phyloP scores from a whole-genome alignment of 1,140 invertebrate genomes.

The Drosophila bifasciata region DNA sequence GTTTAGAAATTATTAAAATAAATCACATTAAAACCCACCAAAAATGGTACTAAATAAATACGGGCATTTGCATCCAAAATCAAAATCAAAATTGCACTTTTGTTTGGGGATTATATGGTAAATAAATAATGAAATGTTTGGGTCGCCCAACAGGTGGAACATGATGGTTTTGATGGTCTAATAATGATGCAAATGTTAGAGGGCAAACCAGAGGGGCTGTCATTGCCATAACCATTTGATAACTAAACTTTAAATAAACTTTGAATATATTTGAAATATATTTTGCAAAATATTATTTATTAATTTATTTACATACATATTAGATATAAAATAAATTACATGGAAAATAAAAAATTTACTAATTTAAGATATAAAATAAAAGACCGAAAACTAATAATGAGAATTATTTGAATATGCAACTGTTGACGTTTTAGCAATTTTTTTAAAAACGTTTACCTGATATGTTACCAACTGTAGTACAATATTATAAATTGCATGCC shows the following conservation, averaged over 20 bases:
- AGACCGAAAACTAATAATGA: too few relatives aligned
- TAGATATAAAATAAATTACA: too few relatives aligned
- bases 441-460: too few relatives aligned
- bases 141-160: slow-evolving; percentile 30
- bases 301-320: too few relatives aligned
- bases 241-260: too few relatives aligned
- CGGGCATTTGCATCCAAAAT: slow-evolving; percentile 17
- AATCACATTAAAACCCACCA: slow-evolving; percentile 15
- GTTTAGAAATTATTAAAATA: slow-evolving; percentile 35
- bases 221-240: too few relatives aligned
- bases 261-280: too few relatives aligned
- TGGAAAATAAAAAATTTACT: too few relatives aligned
- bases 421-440: too few relatives aligned
- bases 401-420: too few relatives aligned
- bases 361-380: too few relatives aligned
- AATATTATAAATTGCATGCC: background rate
- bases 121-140: slow-evolving; percentile 37
- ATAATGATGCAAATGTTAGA: background rate
- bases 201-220: background rate
- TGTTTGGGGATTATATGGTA: slow-evolving; percentile 16
- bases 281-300: too few relatives aligned
- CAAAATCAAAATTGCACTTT: slow-evolving; percentile 4
- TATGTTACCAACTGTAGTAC: background rate
- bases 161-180: slow-evolving; percentile 9
- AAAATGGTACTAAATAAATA: slow-evolving; percentile 39